A percentile compares a stretch with the other conserved stretches of the same genome.
These are phyloP conservation scores for Oligia fasciuncula DNA, from an alignment of 2,888 invertebrate species.

Conservation along the genomic window DNA sequence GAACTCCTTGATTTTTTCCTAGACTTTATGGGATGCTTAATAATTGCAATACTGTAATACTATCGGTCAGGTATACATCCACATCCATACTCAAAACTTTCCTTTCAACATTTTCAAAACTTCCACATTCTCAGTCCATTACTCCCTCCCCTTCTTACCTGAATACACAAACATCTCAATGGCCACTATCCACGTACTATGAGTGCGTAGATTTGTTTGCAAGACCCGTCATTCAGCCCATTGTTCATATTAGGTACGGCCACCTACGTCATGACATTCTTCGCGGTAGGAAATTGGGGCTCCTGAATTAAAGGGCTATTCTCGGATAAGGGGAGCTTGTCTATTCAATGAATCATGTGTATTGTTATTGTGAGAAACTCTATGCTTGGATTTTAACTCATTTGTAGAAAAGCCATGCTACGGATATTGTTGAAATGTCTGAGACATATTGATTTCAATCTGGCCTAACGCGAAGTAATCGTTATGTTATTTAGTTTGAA, in stretches of 20 bases:
- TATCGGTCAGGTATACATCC: too few relatives aligned
- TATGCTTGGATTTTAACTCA: not conserved
- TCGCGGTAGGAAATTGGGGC: slow-evolving; percentile 1
- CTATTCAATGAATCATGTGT: not conserved
- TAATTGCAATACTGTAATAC: too few relatives aligned
- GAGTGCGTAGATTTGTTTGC: slow-evolving; percentile 37
- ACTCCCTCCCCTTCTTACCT: not conserved
- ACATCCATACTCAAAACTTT: too few relatives aligned
- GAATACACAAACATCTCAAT: slow-evolving; percentile 27
- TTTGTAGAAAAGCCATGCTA: not conserved
- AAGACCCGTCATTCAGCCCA: slow-evolving; percentile 4
- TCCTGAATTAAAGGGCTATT: slow-evolving; percentile 25
- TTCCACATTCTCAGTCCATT: not conserved
- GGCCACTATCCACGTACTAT: not conserved
- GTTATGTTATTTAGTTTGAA: not conserved
- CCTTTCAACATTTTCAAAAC: not conserved
- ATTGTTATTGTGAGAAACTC: not conserved
- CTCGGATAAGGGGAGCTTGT: not conserved
- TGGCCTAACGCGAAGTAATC: not conserved
- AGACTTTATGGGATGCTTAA: too few relatives aligned
- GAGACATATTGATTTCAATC: not conserved
- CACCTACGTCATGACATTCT: slow-evolving; percentile 40
- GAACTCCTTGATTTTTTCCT: too few relatives aligned
- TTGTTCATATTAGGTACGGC: slow-evolving; percentile 41
- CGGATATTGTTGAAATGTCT: not conserved